Percentiles rank a stretch among this genome's conserved stretches.
Conservation (phyloP, 2,888 invertebrate species). For the Cosmia trapezina region DNA sequence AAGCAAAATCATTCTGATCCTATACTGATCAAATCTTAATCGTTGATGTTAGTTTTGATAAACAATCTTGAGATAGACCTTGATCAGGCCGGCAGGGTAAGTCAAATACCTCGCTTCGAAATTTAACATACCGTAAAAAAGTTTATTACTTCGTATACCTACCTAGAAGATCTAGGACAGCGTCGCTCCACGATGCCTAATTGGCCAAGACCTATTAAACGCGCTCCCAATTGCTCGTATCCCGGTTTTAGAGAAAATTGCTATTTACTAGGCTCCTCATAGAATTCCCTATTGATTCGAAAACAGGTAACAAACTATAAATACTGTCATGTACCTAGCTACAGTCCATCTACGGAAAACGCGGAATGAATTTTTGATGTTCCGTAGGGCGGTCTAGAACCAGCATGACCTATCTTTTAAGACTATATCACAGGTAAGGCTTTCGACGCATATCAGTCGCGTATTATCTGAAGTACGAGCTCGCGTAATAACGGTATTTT, state of each 20-base stretch:
- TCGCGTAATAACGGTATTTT: neutral
- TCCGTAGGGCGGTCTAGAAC: too few relatives aligned
- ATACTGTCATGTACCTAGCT: neutral
- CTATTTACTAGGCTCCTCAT: slow-evolving; percentile 3
- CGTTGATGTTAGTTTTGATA: neutral
- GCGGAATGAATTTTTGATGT: too few relatives aligned
- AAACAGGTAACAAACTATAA: neutral
- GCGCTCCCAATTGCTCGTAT: slow-evolving; percentile 18
- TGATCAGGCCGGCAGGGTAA: neutral
- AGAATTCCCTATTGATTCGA: neutral
- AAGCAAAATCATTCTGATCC: neutral
- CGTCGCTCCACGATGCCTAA: slow-evolving; percentile 29
- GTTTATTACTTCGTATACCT: slow-evolving; percentile 21
- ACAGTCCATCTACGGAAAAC: too few relatives aligned
- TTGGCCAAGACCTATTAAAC: slow-evolving; percentile 36
- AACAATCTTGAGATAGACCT: neutral
- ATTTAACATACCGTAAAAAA: slow-evolving; percentile 12
- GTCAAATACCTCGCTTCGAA: neutral
- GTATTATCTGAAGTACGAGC: neutral
- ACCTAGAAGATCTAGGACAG: slow-evolving; percentile 15
- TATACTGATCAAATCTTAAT: neutral
- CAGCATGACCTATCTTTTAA: neutral
- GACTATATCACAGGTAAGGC: neutral
- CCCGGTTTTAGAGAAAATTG: slow-evolving; percentile 9
- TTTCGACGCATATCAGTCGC: too few relatives aligned